A percentile compares a stretch with the other conserved stretches of the same genome.
Conservation (phyloP, 1,140 invertebrate species). For the Leptonema lineaticorne region DNA sequence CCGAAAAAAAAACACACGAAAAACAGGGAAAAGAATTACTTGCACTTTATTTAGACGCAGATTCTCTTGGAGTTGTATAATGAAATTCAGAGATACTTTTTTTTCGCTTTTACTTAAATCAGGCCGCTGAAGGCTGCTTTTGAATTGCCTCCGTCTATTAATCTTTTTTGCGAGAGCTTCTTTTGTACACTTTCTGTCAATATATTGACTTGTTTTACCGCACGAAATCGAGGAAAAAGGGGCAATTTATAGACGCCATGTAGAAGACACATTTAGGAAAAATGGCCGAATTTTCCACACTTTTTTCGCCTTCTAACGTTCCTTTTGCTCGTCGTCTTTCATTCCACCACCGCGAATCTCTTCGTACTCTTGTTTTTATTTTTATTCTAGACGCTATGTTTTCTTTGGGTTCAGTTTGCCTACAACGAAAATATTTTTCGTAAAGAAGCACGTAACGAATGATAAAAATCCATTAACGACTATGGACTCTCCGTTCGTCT, state of each 20-base stretch:
- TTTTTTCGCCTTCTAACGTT: too few relatives aligned
- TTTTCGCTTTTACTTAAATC: background rate
- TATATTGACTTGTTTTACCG: constrained; percentile 11
- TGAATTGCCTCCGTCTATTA: constrained; percentile 12
- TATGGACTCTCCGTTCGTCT: background rate
- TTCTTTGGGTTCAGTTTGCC: too few relatives aligned
- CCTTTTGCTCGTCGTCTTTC: too few relatives aligned
- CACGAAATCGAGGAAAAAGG: background rate
- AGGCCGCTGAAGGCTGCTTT: background rate
- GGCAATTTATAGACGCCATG: background rate
- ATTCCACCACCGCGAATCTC: too few relatives aligned
- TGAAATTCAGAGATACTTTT: background rate
- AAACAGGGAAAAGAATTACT: too few relatives aligned
- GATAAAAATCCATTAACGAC: background rate
- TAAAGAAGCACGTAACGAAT: background rate
- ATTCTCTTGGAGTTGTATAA: background rate
- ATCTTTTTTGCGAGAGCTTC: background rate
- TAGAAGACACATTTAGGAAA: background rate
- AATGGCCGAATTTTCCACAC: too few relatives aligned
- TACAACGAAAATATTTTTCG: too few relatives aligned
- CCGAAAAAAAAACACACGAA: too few relatives aligned
- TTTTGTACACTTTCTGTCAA: constrained; percentile 3
- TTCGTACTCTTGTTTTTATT: too few relatives aligned
- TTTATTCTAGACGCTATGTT: too few relatives aligned
- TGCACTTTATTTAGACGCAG: too few relatives aligned